Evolutionary conservation across 2,113 vertebrate genomes (phyloP).

Genomic region (Archocentrus centrarchus): DNA sequence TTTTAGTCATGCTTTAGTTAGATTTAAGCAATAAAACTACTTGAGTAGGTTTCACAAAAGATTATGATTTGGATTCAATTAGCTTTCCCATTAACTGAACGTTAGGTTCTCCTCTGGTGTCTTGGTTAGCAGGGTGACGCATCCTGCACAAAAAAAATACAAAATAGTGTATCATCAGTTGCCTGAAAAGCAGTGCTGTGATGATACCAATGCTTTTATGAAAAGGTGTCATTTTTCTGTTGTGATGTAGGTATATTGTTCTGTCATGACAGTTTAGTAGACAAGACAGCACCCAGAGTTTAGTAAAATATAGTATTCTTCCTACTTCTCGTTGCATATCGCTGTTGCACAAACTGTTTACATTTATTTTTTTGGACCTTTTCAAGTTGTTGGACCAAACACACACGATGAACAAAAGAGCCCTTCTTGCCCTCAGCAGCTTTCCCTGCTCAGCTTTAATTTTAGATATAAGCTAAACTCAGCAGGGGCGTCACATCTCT

Average conservation of each 20-base stretch:
- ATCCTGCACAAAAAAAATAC: neutral
- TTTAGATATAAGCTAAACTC: neutral
- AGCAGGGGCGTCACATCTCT: neutral
- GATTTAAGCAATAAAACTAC: neutral
- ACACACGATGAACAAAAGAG: neutral
- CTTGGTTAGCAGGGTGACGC: neutral
- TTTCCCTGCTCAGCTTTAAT: neutral
- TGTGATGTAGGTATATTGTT: neutral
- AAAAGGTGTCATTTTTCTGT: neutral
- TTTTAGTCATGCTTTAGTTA: conserved; percentile 10
- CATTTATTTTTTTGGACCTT: neutral
- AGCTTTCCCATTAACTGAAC: neutral
- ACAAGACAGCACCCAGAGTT: neutral
- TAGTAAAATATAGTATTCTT: neutral
- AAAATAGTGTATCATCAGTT: no score
- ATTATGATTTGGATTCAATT: conserved; percentile 5
- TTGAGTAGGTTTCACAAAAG: neutral
- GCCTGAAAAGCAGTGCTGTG: no score
- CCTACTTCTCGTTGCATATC: neutral
- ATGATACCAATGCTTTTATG: neutral
- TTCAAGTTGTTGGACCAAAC: neutral
- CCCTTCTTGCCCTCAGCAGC: neutral
- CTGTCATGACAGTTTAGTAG: neutral
- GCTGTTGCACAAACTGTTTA: neutral
- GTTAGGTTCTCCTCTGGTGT: neutral